These are phyloP conservation scores for Ligdia adustata DNA, from an alignment of 2,888 invertebrate species.

Conservation along the genomic window DNA sequence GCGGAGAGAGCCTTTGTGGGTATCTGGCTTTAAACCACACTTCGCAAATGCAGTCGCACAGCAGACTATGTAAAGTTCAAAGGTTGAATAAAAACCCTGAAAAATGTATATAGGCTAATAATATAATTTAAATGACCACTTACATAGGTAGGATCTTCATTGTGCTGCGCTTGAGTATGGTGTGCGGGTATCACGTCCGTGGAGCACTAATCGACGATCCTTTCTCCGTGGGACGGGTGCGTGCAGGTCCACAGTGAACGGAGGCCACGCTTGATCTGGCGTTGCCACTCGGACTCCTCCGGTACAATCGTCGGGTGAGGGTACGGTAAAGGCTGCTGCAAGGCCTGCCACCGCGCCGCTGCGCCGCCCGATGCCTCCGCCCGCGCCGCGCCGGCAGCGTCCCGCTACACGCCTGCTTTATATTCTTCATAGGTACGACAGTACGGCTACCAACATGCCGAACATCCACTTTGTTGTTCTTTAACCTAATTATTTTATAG, in stretches of 20 bases:
- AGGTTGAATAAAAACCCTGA: slow-evolving; percentile 23
- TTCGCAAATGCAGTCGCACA: slow-evolving; percentile 74
- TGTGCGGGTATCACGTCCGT: slow-evolving; percentile 54
- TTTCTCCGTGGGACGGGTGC: slow-evolving; percentile 64
- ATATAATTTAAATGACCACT: slow-evolving; percentile 45
- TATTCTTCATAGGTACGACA: slow-evolving; percentile 53
- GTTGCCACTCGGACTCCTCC: slow-evolving; percentile 52
- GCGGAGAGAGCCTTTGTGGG: too few species aligned
- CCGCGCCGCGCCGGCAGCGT: slow-evolving; percentile 45
- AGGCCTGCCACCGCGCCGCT: slow-evolving; percentile 41
- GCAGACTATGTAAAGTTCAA: slow-evolving; percentile 44
- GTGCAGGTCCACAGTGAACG: slow-evolving; percentile 72
- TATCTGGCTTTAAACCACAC: too few species aligned
- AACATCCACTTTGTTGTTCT: slow-evolving; percentile 49
- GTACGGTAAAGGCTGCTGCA: slow-evolving; percentile 40
- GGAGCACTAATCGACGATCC: slow-evolving; percentile 56
- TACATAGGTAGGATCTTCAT: slow-evolving; percentile 74
- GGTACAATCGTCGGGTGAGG: slow-evolving; percentile 52
- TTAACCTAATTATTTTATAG: slow-evolving; percentile 25
- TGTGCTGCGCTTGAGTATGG: slow-evolving; percentile 47
- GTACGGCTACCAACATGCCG: slow-evolving; percentile 42
- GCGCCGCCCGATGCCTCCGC: slow-evolving; percentile 45
- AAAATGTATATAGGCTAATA: slow-evolving; percentile 20
- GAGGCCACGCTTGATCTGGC: slow-evolving; percentile 75
- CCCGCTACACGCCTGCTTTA: slow-evolving; percentile 58